Percentiles rank a stretch among this genome's conserved stretches.
These are phyloP conservation scores for Cyphomyrus plagiostoma DNA, from an alignment of 2,113 vertebrate species.

Conservation along the genomic window DNA sequence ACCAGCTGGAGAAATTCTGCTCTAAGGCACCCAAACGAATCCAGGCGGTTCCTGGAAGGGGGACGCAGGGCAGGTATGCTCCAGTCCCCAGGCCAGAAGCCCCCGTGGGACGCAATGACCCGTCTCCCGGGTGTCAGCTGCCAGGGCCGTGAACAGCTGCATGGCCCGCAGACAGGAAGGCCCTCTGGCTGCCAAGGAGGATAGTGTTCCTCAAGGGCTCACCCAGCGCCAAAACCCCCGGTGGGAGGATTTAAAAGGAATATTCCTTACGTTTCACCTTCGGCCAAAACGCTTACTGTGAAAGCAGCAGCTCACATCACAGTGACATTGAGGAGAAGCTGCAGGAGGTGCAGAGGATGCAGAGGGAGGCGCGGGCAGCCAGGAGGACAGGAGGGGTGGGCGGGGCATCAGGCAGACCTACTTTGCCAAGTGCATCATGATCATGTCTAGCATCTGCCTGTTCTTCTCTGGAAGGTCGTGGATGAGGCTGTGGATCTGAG, in stretches of 20 bases:
- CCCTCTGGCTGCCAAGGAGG: neutral
- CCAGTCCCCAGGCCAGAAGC: neutral
- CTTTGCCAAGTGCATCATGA: slow-evolving; percentile 91
- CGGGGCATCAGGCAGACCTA: slow-evolving; percentile 46
- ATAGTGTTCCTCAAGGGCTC: neutral
- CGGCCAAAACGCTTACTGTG: neutral
- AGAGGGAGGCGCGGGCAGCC: neutral
- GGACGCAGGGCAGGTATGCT: neutral
- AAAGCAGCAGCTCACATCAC: neutral
- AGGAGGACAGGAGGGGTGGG: neutral
- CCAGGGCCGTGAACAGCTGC: neutral
- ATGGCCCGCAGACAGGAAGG: neutral
- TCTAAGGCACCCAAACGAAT: neutral
- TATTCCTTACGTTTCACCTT: too few species aligned
- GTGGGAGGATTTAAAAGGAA: neutral
- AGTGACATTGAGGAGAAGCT: neutral
- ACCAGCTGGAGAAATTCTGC: neutral
- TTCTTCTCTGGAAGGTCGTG: slow-evolving; percentile 94
- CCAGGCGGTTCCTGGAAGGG: neutral
- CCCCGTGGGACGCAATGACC: neutral
- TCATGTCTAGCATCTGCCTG: slow-evolving; percentile 89
- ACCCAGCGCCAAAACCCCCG: neutral
- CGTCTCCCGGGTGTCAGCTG: neutral
- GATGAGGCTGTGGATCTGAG: slow-evolving; percentile 82
- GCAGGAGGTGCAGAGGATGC: neutral